These are phyloP conservation scores for Dasyprocta punctata DNA, from an alignment of 2,113 vertebrate genomes.

Conservation along the genomic window DNA sequence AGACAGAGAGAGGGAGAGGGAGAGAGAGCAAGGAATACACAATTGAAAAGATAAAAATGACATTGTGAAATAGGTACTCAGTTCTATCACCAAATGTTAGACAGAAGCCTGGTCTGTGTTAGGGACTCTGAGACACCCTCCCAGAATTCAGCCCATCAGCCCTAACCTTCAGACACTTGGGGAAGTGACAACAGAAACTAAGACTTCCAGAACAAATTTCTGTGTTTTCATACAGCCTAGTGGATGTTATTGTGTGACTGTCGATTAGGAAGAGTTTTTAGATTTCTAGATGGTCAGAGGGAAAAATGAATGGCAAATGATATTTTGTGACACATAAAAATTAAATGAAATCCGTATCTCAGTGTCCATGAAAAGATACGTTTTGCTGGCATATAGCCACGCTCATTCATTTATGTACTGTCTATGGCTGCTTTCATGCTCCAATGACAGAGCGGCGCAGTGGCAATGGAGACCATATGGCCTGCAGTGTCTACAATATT, in stretches of 20 bases:
- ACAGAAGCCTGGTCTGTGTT: background rate
- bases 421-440: background rate
- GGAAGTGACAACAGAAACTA: background rate
- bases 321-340: background rate
- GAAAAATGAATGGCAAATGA: background rate
- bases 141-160: background rate
- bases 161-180: background rate
- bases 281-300: background rate
- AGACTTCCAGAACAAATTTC: background rate
- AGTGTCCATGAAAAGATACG: background rate
- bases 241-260: background rate
- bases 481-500: background rate
- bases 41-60: conserved; percentile 38
- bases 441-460: background rate
- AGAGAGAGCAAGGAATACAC: conserved; percentile 38
- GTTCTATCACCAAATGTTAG: background rate
- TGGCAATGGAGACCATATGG: background rate
- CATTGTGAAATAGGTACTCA: background rate
- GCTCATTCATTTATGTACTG: background rate
- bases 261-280: background rate
- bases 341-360: conserved; percentile 60
- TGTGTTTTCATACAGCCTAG: background rate
- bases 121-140: background rate
- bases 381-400: background rate
- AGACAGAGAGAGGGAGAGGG: background rate